A percentile compares a stretch with the other conserved stretches of the same genome.
These are phyloP conservation scores for Archaeoteleia sp. DNA, from an alignment of 2,888 invertebrate genomes.

Conservation along the genomic window DNA sequence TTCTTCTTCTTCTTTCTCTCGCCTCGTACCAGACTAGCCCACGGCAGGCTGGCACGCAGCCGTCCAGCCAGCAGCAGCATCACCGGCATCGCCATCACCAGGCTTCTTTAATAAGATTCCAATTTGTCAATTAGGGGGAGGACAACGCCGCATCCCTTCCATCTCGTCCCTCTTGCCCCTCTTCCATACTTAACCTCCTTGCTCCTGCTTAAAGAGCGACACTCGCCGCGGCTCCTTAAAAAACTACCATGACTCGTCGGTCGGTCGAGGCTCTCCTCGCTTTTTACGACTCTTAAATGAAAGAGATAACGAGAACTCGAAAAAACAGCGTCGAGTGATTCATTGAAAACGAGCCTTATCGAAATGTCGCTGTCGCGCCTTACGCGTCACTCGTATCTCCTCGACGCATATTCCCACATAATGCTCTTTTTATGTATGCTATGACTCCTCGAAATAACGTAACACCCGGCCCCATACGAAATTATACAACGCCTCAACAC, in stretches of 20 bases:
- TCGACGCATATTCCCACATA: constrained; percentile 16
- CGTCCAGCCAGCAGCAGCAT: constrained; percentile 58
- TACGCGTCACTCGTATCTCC: constrained; percentile 12
- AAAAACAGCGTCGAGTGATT: background rate
- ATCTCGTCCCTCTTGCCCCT: constrained; percentile 53
- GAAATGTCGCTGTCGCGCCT: background rate
- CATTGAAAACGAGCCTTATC: background rate
- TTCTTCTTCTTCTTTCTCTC: constrained; percentile 45
- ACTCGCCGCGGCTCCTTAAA: constrained; percentile 21
- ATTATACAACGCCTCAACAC: constrained; percentile 19
- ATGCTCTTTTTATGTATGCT: constrained; percentile 14
- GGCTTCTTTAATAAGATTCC: constrained; percentile 79
- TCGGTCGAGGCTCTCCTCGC: constrained; percentile 25
- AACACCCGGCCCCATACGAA: constrained; percentile 1
- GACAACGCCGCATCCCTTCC: constrained; percentile 65
- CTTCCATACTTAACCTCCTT: constrained; percentile 11
- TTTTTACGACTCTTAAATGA: constrained; percentile 3
- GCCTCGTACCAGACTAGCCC: constrained; percentile 44
- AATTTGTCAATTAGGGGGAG: constrained; percentile 82
- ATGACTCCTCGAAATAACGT: constrained; percentile 5
- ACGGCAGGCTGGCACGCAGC: background rate
- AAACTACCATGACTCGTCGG: constrained; percentile 40
- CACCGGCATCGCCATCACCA: constrained; percentile 74
- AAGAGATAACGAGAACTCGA: background rate
- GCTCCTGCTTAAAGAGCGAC: background rate